Base-by-base conservation (phyloP, 23 tunicate genomes). In the Clavelina lepadiformis region DNA sequence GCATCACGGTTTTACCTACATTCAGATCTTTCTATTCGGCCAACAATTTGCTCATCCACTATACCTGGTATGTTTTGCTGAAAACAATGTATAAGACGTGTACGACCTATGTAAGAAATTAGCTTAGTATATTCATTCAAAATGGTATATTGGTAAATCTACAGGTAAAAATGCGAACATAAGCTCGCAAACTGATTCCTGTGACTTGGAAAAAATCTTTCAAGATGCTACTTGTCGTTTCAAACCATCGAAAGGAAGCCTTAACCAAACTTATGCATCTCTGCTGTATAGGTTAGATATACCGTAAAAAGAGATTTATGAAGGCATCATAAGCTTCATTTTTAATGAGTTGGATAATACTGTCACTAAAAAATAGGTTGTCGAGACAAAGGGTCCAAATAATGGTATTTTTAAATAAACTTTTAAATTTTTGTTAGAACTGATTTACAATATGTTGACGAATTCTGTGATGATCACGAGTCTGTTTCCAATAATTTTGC, bases 1-100 rank as follows among this genome's bases (percentile, higher is more conserved):
- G 69, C 35, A 30, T 49, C 52, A 18, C 50, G 67, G 30, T 91
- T 85, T 71, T 91, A 91, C 68, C 65, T 52, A 21, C 74, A 46
- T 20, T 33, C 85, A 27, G 69, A 91, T 38, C 38, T 63, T 23
- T n/a, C 33, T 29, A 65, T 78, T 55, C 65, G 41, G 20, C 85
- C 95, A 7, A 71, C 82, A 13, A 65, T 74, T 11, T 86, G 95
- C 35, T 86, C 95, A 23, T 29, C 79, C 6, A 54, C 80, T 35
- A 86, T 86, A 49, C 68, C 71, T 72, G 95, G 95, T 82, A 32
- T 5, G 28, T 71, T 15, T 11, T 41, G 49, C 49, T 41, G n/a
- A n/a, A n/a, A n/a, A n/a, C n/a, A n/a, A n/a, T n/a, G n/a, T n/a
- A n/a, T n/a, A n/a, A n/a, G n/a, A n/a, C n/a, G n/a, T n/a, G n/a